A percentile compares a stretch with the other conserved stretches of the same genome.
Evolutionary conservation across 2,888 invertebrate species (phyloP).

Genomic region (Heliconius erato): DNA sequence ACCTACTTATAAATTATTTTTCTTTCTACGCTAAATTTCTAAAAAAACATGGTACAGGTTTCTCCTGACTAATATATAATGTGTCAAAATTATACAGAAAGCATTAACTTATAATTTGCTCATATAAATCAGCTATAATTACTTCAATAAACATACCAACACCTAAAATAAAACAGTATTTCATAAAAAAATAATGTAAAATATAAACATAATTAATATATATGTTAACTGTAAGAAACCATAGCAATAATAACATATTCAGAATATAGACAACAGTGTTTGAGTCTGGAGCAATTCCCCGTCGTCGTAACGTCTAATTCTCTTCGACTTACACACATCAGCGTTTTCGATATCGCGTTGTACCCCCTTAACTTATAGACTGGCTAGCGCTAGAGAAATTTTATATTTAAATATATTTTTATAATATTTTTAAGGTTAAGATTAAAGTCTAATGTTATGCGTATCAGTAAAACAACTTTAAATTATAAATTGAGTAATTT

Average conservation of each 20-base stretch:
- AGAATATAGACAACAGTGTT: constrained; percentile 49
- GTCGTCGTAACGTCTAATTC: constrained; percentile 86
- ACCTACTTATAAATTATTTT: too few relatives aligned
- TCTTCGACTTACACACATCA: constrained; percentile 86
- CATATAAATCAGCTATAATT: background rate
- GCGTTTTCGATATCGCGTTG: constrained; percentile 83
- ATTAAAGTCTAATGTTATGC: too few relatives aligned
- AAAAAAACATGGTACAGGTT: background rate
- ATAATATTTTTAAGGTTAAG: too few relatives aligned
- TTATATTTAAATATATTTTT: background rate
- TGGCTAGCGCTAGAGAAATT: constrained; percentile 53
- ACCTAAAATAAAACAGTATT: background rate
- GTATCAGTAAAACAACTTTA: too few relatives aligned
- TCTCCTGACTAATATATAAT: background rate
- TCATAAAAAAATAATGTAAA: background rate
- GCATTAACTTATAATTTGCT: background rate
- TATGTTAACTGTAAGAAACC: constrained; percentile 5
- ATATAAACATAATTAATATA: constrained; percentile 33
- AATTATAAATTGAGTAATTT: too few relatives aligned
- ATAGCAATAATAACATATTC: constrained; percentile 50
- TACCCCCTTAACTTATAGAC: constrained; percentile 77
- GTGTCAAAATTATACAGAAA: background rate
- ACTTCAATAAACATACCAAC: background rate
- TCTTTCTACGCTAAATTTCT: background rate
- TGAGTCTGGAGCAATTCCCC: constrained; percentile 79